Evolutionary conservation across 2,797 vertebrate species (phyloP), one percentile per base, ranked within the genome.

Genomic region (Peromyscus attwateri): DNA sequence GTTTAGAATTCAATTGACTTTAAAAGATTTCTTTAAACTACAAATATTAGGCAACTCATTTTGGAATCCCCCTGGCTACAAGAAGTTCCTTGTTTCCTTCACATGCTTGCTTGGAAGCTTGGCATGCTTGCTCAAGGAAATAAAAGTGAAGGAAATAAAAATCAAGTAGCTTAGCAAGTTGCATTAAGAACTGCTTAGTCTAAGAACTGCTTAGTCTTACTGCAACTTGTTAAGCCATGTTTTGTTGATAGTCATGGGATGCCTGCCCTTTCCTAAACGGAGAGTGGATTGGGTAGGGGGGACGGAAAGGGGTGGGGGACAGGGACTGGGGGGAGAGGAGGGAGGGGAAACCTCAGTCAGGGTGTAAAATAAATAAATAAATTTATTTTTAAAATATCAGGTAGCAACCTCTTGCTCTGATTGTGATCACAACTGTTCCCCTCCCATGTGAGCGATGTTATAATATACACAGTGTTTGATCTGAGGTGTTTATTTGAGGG

Each of bases 1-100:
- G 43, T 31, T 60, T 83, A 90, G 17, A 31, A 87, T n/a, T 89
- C 73, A 80, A 79, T 93, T 94, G 31, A 84, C 71, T 77, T 83
- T 29, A 37, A 79, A 79, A n/a, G 6, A 1, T 76, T 76, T 92
- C 21, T 85, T 89, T 46, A 25, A 76, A 77, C 84, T 89, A 43
- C 23, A 95, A 89, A 77, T 81, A 37, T 34, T 5, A 14, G 16
- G 6, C 37, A 31, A 34, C 34, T 27, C 21, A n/a, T 16, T 70
- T 87, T 70, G 21, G 31, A 25, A 11, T 52, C 3, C 12, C 29
- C 46, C 21, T 70, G 34, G 31, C 34, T 70, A 2, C 43, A 17
- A 37, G 46, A 27, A 87, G 27, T 27, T 1, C 3, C 12, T 84
- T 84, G 9, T 6, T 84, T 43, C 37, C 46, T 16, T 87, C 46